These are phyloP conservation scores for Eublepharis macularius DNA, from an alignment of 2,113 vertebrate genomes.

Conservation along the genomic window DNA sequence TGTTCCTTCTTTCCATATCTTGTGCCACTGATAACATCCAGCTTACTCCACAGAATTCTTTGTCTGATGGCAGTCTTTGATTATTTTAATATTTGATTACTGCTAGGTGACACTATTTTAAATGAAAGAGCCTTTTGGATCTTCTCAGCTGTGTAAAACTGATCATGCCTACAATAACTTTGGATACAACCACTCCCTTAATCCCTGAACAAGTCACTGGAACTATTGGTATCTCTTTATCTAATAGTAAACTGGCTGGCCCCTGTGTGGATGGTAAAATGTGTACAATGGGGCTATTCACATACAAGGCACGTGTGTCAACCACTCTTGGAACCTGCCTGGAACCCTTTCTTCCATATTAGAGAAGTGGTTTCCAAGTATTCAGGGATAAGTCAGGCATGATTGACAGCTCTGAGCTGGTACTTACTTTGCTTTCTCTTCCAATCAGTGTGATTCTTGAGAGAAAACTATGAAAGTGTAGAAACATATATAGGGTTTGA, in stretches of 20 bases:
- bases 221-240: accelerated
- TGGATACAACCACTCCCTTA: background rate
- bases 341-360: too few species aligned
- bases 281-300: background rate
- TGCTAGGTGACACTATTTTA: constrained; percentile 3
- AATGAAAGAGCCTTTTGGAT: background rate
- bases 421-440: too few species aligned
- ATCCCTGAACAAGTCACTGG: background rate
- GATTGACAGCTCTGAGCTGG: too few species aligned
- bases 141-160: background rate
- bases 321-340: too few species aligned
- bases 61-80: background rate
- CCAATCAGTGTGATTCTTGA: too few species aligned
- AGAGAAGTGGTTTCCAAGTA: too few species aligned
- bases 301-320: too few species aligned
- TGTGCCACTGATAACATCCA: background rate
- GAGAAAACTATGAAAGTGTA: too few species aligned
- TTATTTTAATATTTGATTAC: background rate
- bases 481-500: too few species aligned
- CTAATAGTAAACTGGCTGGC: too few species aligned
- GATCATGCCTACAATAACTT: background rate
- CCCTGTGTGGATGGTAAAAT: background rate
- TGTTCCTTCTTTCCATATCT: background rate
- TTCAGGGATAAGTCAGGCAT: too few species aligned
- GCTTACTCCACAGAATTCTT: background rate